Base-by-base conservation (phyloP, 2,797 vertebrate species). In the Spea hammondii region DNA sequence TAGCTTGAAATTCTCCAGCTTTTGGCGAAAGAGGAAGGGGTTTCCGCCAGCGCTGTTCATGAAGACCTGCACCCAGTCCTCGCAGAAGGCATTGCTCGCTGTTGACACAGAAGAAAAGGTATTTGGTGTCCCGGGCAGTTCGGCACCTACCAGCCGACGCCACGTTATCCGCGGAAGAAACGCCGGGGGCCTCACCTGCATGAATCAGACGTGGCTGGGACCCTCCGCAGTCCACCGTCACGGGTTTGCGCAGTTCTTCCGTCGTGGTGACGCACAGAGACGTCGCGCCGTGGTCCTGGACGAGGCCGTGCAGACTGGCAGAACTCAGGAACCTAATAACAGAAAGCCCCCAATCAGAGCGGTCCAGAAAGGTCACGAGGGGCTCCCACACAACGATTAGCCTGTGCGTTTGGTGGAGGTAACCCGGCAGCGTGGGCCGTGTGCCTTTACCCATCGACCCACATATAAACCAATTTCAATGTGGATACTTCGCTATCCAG, bases 1-100 rank as follows among this genome's bases (percentile, higher is more conserved):
- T 8, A 99, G 91, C 88, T 99, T 99, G 88, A 99, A 99, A 91
- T 98, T 99, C 87, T 99, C 98, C 87, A 99, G 90, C 83, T 98
- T 96, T 89, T 99, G 98, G 57, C 91, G 87, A 83, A 97, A 95
- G 82, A 99, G 91, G 89, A 99, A 99, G 0, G 97, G 96, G 84
- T 98, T 99, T 81, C 93, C 94, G 0, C 91, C 93, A 86, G 98
- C 96, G 2, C 91, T 92, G 0, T 97, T 96, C 57, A 96, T 79
- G 88, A 99, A 98, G 0, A 96, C 94, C 68, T 94, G 95, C 90
- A 93, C 95, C 98, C 98, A 99, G 84, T 95, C 96, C 12, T 98
- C 96, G 85, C 98, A 99, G 89, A 99, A 99, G 49, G 91, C 93
- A 84, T 99, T 99, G 83, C 90, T 97, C 85, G 93, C 98, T 99